Conservation (phyloP, 2,797 vertebrate species). For the Rallus crepitans region DNA sequence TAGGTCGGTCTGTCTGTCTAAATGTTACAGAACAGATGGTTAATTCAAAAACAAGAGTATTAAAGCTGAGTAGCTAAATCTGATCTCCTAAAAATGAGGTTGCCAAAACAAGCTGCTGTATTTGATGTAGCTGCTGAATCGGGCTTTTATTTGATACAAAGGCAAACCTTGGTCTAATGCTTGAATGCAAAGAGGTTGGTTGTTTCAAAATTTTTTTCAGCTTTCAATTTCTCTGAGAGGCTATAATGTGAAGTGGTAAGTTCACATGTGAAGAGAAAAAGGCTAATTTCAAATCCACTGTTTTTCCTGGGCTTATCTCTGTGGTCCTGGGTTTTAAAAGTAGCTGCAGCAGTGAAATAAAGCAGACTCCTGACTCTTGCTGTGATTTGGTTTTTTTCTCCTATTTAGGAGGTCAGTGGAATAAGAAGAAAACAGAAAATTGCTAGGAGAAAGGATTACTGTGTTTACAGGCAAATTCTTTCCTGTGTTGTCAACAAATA, state of each 20-base stretch:
- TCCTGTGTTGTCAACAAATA: neutral
- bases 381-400: neutral
- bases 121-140: slow-evolving; percentile 34
- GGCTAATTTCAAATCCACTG: neutral
- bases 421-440: neutral
- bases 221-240: neutral
- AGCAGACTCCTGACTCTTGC: neutral
- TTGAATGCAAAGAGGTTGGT: neutral
- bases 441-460: neutral
- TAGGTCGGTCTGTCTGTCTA: neutral
- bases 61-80: slow-evolving; percentile 63
- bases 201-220: neutral
- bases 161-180: neutral
- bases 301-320: neutral
- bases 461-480: neutral
- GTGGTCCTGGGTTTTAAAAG: neutral
- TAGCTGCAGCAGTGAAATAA: neutral
- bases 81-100: slow-evolving; percentile 40
- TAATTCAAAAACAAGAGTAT: slow-evolving; percentile 61
- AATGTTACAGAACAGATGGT: slow-evolving; percentile 67
- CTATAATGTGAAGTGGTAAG: neutral
- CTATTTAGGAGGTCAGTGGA: neutral
- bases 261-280: neutral
- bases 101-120: slow-evolving; percentile 52
- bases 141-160: slow-evolving; percentile 2